A percentile compares a stretch with the other conserved stretches of the same genome.
Conservation (phyloP, 2,113 vertebrate genomes). For the Lasiurus borealis region DNA sequence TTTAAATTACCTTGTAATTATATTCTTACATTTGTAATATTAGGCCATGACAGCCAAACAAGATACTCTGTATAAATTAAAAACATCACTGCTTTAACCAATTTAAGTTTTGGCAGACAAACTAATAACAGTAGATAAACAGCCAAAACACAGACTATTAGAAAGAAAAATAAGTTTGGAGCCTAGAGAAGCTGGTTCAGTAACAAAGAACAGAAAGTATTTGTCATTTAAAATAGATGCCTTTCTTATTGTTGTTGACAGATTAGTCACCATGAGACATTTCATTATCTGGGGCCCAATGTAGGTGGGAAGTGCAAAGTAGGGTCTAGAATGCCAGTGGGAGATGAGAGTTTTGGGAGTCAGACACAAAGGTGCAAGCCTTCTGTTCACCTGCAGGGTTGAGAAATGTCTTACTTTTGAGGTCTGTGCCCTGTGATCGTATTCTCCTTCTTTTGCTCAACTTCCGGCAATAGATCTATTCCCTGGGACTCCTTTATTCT, state of each 20-base stretch:
- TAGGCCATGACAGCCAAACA: background rate
- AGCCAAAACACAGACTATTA: background rate
- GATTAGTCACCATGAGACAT: background rate
- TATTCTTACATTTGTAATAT: background rate
- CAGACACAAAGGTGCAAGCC: background rate
- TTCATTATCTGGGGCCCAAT: background rate
- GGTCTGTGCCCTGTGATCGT: background rate
- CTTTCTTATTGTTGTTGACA: background rate
- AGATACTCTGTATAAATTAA: background rate
- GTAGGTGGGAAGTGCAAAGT: background rate
- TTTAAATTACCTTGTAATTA: background rate
- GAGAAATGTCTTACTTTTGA: background rate
- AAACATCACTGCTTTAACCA: background rate
- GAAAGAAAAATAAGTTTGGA: background rate
- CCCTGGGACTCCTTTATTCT: background rate
- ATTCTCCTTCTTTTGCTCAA: background rate
- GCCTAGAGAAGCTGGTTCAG: background rate
- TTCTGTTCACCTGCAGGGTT: background rate
- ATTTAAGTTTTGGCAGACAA: background rate
- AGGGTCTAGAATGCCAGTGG: background rate
- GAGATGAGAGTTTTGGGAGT: background rate
- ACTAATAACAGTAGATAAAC: background rate
- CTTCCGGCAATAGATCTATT: background rate
- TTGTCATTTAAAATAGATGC: background rate
- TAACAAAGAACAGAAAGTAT: background rate